A percentile compares a stretch with the other conserved stretches of the same genome.
Conservation (phyloP, 2,113 vertebrate genomes). For the Emydura subglobosa region DNA sequence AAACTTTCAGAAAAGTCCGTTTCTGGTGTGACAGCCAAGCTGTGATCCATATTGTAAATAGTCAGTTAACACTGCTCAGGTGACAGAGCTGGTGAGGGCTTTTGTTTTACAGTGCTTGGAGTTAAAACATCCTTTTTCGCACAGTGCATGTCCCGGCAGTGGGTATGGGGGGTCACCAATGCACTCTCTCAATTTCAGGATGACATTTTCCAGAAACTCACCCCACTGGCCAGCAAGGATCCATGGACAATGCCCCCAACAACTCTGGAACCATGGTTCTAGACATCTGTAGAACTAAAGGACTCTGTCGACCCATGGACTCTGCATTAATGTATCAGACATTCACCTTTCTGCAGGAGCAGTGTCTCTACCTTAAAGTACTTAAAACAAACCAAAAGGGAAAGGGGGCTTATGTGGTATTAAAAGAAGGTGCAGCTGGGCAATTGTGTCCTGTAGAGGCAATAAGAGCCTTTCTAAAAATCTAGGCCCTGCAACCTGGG, state of each 20-base stretch:
- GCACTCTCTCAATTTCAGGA: neutral
- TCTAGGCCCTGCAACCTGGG: too few relatives aligned
- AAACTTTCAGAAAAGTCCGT: neutral
- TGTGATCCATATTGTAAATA: neutral
- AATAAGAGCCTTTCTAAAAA: too few relatives aligned
- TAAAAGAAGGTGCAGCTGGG: too few relatives aligned
- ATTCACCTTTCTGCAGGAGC: too few relatives aligned
- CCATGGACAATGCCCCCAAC: neutral
- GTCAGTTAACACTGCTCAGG: neutral
- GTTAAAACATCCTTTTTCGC: neutral
- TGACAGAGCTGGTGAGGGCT: too few relatives aligned
- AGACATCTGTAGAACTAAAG: too few relatives aligned
- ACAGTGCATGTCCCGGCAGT: neutral
- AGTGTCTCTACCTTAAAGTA: too few relatives aligned
- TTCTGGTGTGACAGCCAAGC: neutral
- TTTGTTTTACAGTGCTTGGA: neutral
- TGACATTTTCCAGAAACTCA: neutral
- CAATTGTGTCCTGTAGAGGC: too few relatives aligned
- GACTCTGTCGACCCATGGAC: neutral
- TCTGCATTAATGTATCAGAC: neutral
- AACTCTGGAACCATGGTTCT: too few relatives aligned
- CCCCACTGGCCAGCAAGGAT: neutral
- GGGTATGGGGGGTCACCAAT: neutral
- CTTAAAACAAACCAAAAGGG: too few relatives aligned
- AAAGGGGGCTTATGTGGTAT: too few relatives aligned